These are phyloP conservation scores for Sthenelais limicola DNA, from an alignment of 2,888 invertebrate species.

Conservation along the genomic window DNA sequence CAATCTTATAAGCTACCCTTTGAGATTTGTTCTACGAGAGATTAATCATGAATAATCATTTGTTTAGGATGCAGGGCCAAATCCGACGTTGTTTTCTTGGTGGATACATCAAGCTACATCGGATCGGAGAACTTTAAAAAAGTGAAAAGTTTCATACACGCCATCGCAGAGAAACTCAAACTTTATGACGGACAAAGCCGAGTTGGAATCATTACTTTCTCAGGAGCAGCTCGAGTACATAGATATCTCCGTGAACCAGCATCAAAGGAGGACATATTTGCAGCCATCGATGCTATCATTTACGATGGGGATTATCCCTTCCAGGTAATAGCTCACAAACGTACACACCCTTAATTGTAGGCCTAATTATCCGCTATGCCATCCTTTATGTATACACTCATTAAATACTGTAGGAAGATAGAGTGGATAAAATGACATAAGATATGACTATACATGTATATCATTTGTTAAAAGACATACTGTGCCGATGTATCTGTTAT, in stretches of 20 bases:
- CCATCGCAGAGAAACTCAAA: conserved; percentile 47
- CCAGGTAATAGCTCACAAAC: conserved; percentile 24
- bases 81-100: conserved; percentile 46
- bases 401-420: too few relatives aligned
- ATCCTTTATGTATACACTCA: too few relatives aligned
- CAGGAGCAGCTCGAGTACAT: conserved; percentile 37
- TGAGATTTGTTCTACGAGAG: too few relatives aligned
- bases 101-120: conserved; percentile 45
- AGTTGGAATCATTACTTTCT: conserved; percentile 49
- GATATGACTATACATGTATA: too few relatives aligned
- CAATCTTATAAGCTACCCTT: too few relatives aligned
- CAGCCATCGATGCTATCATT: conserved; percentile 45
- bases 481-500: too few relatives aligned
- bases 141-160: conserved; percentile 45
- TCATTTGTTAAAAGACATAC: too few relatives aligned
- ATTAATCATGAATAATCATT: too few relatives aligned
- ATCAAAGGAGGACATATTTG: conserved; percentile 44
- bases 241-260: conserved; percentile 44
- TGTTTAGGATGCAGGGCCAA: conserved; percentile 46
- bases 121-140: conserved; percentile 40
- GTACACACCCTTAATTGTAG: neutral
- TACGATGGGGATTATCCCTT: conserved; percentile 48
- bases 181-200: conserved; percentile 46
- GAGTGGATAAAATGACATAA: too few relatives aligned
- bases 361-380: too few relatives aligned